phyloP scores from a whole-genome alignment of 1,140 invertebrate species.

The Heterodera schachtii region DNA sequence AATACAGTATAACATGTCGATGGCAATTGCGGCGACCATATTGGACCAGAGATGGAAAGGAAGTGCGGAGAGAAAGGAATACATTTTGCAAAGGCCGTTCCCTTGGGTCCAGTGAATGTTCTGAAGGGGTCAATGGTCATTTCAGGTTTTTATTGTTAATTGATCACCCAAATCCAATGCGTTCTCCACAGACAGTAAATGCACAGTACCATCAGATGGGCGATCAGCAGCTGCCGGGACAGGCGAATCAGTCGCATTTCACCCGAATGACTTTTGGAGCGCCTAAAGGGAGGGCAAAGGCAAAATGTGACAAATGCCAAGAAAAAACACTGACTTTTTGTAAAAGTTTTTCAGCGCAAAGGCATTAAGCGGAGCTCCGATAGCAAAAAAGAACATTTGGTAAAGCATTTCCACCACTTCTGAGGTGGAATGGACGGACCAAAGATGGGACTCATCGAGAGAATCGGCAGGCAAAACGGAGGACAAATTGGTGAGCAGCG shows the following conservation, averaged over 20 bases:
- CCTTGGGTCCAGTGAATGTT: constrained; percentile 59
- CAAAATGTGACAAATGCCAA: constrained; percentile 27
- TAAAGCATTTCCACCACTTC: constrained; percentile 60
- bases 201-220: constrained; percentile 57
- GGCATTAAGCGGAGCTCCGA: constrained; percentile 56
- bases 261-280: constrained; percentile 41
- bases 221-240: constrained; percentile 55
- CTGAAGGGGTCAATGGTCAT: not conserved
- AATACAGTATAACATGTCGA: constrained; percentile 61
- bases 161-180: constrained; percentile 49
- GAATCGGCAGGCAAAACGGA: not conserved
- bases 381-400: constrained; percentile 54
- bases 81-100: constrained; percentile 53
- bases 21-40: constrained; percentile 60
- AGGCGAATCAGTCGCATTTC: constrained; percentile 52
- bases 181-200: constrained; percentile 61
- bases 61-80: constrained; percentile 54
- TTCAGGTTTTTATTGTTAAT: not conserved
- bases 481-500: not conserved
- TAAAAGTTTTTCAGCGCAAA: constrained; percentile 46
- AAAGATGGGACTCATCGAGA: constrained; percentile 25
- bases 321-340: constrained; percentile 21
- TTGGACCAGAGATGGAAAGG: constrained; percentile 63
- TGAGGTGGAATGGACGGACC: constrained; percentile 28
- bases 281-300: constrained; percentile 4